phyloP scores from a whole-genome alignment of 2,888 invertebrate genomes.

The Oscheius myriophilus region DNA sequence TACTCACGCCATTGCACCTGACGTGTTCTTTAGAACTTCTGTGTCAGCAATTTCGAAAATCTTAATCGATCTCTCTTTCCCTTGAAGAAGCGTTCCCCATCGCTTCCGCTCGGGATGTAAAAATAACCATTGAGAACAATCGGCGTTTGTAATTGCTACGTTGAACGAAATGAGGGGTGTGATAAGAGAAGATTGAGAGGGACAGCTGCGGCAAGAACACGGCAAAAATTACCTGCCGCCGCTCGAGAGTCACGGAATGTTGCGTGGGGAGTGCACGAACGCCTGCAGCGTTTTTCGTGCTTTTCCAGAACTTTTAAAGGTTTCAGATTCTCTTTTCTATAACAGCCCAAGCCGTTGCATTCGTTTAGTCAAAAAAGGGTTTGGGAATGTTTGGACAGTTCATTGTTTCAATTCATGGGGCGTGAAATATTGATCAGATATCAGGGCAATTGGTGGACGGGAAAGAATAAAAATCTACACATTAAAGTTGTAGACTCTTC shows the following conservation, averaged over 20 bases:
- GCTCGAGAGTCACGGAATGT: constrained; percentile 19
- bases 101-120: neutral
- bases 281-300: no score
- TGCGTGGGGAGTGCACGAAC: constrained; percentile 17
- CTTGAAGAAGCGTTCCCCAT: no score
- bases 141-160: constrained; percentile 13
- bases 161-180: constrained; percentile 26
- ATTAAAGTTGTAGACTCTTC: constrained; percentile 32
- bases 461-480: constrained; percentile 30
- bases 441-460: constrained; percentile 22
- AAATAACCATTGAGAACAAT: constrained; percentile 16
- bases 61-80: no score
- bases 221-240: constrained; percentile 30
- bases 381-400: no score
- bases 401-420: neutral
- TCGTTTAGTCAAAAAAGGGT: neutral
- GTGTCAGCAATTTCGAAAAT: no score
- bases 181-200: constrained; percentile 28
- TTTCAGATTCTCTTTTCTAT: neutral
- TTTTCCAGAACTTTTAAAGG: no score
- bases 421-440: constrained; percentile 2
- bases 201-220: constrained; percentile 25
- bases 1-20: no score
- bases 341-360: neutral
- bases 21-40: no score